Conservation (phyloP, 2,797 vertebrate genomes). For the Alfaro cultratus region DNA sequence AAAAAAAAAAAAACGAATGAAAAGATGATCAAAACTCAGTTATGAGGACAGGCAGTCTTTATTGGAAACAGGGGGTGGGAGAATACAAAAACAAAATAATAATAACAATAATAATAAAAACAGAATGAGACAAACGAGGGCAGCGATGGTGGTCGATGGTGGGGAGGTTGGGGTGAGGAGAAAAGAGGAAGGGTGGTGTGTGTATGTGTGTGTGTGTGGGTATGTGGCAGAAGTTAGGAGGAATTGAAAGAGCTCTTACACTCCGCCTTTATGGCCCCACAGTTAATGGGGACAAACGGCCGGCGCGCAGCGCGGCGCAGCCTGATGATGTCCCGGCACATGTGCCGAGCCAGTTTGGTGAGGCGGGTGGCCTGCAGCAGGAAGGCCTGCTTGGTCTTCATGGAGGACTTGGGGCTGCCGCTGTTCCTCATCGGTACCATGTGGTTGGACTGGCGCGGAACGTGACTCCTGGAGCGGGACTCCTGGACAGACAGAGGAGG, state of each 20-base stretch:
- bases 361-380: conserved; percentile 94
- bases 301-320: conserved; percentile 96
- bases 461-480: conserved; percentile 86
- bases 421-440: conserved; percentile 93
- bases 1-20: conserved; percentile 63
- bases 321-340: conserved; percentile 96
- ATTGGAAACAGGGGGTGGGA: conserved; percentile 89
- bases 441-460: conserved; percentile 91
- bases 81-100: conserved; percentile 88
- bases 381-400: conserved; percentile 98
- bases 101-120: conserved; percentile 86
- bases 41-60: conserved; percentile 97
- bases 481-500: conserved; percentile 76
- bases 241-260: conserved; percentile 99
- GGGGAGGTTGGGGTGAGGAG: conserved; percentile 59
- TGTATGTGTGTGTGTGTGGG: conserved; percentile 32
- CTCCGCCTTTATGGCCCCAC: conserved; percentile 99
- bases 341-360: conserved; percentile 97
- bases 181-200: conserved; percentile 52
- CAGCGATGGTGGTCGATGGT: conserved; percentile 63
- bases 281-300: conserved; percentile 99
- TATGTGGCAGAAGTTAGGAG: conserved; percentile 89
- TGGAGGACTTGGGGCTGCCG: conserved; percentile 93
- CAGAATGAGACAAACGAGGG: conserved; percentile 80
- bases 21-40: conserved; percentile 86